Evolutionary conservation across 1,140 invertebrate species (phyloP).

Genomic region (Akabosia matsudoensis): DNA sequence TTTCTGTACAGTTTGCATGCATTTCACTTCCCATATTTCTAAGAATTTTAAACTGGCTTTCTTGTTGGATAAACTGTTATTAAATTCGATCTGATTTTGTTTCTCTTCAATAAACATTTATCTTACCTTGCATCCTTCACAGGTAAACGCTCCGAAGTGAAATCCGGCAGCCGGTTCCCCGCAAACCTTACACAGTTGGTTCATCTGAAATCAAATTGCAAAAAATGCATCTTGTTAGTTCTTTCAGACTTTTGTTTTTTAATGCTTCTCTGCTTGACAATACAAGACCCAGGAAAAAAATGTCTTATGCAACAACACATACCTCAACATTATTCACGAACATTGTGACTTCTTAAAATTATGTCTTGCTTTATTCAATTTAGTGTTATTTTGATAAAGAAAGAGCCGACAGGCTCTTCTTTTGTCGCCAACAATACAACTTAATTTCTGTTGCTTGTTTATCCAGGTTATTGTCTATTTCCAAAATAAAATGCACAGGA

Average conservation of each 20-base stretch:
- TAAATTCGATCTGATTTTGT: not conserved
- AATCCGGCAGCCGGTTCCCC: conserved; percentile 62
- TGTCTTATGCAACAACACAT: not conserved
- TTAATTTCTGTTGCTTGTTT: not conserved
- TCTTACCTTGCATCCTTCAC: conserved; percentile 47
- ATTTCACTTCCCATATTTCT: conserved; percentile 11
- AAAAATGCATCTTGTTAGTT: too few species aligned
- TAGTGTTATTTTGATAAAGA: too few species aligned
- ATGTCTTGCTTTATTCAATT: not conserved
- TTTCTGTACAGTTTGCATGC: too few species aligned
- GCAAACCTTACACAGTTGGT: conserved; percentile 60
- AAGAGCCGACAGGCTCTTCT: not conserved
- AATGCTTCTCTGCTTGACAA: conserved; percentile 8
- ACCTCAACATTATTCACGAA: not conserved
- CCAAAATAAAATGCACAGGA: not conserved
- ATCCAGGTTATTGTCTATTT: not conserved
- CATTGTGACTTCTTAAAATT: not conserved
- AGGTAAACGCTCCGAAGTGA: conserved; percentile 65
- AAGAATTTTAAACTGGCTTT: conserved; percentile 7
- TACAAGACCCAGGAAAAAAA: conserved; percentile 9
- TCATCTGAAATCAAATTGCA: conserved; percentile 53
- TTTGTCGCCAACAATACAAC: not conserved
- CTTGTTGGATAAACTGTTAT: conserved; percentile 2
- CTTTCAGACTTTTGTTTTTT: not conserved
- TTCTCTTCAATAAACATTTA: not conserved